Evolutionary conservation across 2,113 vertebrate species (phyloP).

Genomic region (Meriones unguiculatus): DNA sequence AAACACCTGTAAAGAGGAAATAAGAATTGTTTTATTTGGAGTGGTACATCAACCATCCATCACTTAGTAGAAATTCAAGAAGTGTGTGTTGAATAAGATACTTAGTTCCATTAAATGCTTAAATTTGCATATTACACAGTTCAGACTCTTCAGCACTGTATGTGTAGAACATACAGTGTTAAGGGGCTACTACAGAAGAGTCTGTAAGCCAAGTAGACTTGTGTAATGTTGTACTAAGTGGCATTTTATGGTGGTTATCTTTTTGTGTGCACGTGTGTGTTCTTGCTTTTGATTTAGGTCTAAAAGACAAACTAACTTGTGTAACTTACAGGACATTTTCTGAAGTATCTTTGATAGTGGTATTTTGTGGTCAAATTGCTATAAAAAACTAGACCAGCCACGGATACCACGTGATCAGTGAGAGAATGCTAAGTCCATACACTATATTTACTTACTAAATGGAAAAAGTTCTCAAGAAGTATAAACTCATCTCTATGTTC

Average conservation of each 20-base stretch:
- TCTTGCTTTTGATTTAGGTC: neutral
- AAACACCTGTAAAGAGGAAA: neutral
- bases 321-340: neutral
- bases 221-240: slow-evolving; percentile 65
- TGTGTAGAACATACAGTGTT: neutral
- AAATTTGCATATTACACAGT: neutral
- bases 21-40: neutral
- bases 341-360: neutral
- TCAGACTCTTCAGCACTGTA: neutral
- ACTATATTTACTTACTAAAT: neutral
- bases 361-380: neutral
- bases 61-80: neutral
- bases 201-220: slow-evolving; percentile 59
- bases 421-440: neutral
- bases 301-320: neutral
- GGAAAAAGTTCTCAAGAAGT: neutral
- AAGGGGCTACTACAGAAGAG: slow-evolving; percentile 51
- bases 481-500: neutral
- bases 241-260: slow-evolving; percentile 65
- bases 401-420: neutral
- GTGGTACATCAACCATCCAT: neutral
- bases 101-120: slow-evolving; percentile 8
- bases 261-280: no score
- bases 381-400: neutral
- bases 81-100: neutral